Conservation (phyloP, 2,888 invertebrate genomes). For the Trissonchulus latispiculum region DNA sequence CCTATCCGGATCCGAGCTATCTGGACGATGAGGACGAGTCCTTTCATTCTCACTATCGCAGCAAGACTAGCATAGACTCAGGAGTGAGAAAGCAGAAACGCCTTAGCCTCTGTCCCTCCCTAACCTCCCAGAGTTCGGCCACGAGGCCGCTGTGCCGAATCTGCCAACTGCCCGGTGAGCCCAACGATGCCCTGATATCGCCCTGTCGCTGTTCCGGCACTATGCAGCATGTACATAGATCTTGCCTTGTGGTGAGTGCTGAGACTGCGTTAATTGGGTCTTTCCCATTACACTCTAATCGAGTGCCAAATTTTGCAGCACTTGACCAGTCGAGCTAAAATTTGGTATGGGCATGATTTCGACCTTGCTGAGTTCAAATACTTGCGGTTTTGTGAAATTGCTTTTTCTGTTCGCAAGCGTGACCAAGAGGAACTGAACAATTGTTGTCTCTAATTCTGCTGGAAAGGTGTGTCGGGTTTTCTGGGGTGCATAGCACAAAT, state of each 20-base stretch:
- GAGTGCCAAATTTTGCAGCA: no score
- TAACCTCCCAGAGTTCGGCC: conserved; percentile 22
- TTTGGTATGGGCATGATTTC: no score
- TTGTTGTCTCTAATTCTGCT: no score
- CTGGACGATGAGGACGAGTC: neutral
- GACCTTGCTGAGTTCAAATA: no score
- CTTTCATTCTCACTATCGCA: neutral
- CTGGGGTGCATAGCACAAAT: no score
- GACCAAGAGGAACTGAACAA: no score
- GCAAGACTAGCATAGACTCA: neutral
- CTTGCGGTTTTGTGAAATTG: no score
- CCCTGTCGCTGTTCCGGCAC: conserved; percentile 53
- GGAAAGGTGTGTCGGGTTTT: no score
- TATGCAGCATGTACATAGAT: conserved; percentile 51
- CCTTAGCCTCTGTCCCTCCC: neutral
- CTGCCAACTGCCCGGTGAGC: conserved; percentile 47
- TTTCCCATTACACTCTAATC: no score
- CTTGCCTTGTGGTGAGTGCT: conserved; percentile 50
- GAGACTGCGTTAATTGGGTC: no score
- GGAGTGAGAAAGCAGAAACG: neutral
- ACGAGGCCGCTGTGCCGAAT: conserved; percentile 49
- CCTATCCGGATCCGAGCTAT: neutral
- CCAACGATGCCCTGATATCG: conserved; percentile 47
- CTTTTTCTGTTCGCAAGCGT: no score
- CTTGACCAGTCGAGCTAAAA: no score